Evolutionary conservation across 2,888 invertebrate species (phyloP), one percentile per base, ranked within the genome.

Genomic region (Apodemia zela): DNA sequence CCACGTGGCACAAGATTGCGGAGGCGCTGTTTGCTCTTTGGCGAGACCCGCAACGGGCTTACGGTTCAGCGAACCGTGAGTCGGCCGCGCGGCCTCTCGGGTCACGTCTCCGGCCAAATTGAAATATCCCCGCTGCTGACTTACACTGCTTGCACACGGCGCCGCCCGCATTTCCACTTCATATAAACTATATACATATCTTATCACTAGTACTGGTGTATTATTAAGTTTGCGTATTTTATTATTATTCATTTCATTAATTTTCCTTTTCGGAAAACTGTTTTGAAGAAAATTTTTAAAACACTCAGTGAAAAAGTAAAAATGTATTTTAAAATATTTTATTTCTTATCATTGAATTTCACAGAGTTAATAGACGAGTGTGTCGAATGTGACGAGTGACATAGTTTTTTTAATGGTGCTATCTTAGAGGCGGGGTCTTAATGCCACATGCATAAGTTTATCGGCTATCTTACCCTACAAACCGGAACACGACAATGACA

Each of bases 11-110:
- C 89, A 89, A 90, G 89, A 90, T 89, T 89, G 89, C 84, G 87
- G 80, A 89, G 85, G 85, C 90, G 86, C 80, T 89, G 87, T 91
- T 90, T 91, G 89, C 90, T 90, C 89, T 91, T 89, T 90, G 89
- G 87, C 83, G 81, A 76, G 82, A 85, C 82, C 84, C 87, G 82
- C 87, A 85, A 80, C 85, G 85, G 84, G 83, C 83, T 88, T 82
- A 80, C 90, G 89, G 89, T 85, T 89, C 90, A 89, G 87, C 89
- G 89, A 88, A 84, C 89, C 89, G 89, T 82, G 81, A 78, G 76
- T 80, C 80, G 79, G 79, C 82, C 81, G 84, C 82, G 79, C 83
- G 81, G 85, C 86, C 88, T 89, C 89, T 82, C 82, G 87, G 87
- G 85, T 86, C 88, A 85, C 86, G 84, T 89, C 89, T 85, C 85